Percentiles rank a stretch among this genome's conserved stretches.
phyloP scores from a whole-genome alignment of 2,888 invertebrate genomes.

The Eudasyphora cyanicolor region DNA sequence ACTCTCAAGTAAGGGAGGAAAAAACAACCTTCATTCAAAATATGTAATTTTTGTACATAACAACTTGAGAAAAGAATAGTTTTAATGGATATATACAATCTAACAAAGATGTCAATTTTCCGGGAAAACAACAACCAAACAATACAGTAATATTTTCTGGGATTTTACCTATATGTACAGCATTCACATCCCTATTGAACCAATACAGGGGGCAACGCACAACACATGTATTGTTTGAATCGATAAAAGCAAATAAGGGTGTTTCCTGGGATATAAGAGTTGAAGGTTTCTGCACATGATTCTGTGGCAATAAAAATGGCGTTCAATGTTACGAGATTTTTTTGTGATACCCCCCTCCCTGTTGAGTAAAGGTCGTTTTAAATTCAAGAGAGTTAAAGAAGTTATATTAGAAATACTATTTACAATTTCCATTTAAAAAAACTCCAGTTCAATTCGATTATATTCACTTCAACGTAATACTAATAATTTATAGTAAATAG shows the following conservation, averaged over 20 bases:
- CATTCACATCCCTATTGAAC: background rate
- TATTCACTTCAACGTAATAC: too few species aligned
- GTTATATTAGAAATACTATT: too few species aligned
- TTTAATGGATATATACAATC: background rate
- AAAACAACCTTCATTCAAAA: background rate
- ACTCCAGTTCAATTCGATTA: too few species aligned
- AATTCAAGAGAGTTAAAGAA: too few species aligned
- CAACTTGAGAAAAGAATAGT: background rate
- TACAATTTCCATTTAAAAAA: too few species aligned
- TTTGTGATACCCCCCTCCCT: background rate
- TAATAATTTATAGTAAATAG: too few species aligned
- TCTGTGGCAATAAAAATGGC: constrained; percentile 1
- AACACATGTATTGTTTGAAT: background rate
- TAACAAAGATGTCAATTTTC: constrained; percentile 36
- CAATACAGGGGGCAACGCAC: background rate
- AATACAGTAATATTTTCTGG: too few species aligned
- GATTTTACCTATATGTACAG: constrained; percentile 62
- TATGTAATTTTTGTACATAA: background rate
- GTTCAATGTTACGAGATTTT: background rate
- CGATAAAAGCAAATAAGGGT: background rate
- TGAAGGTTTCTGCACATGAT: background rate
- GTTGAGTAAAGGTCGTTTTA: too few species aligned
- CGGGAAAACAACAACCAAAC: too few species aligned
- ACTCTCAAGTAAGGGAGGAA: background rate
- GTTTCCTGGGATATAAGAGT: background rate